Conservation (phyloP, 2,113 vertebrate species). For the Sinocyclocheilus grahami region DNA sequence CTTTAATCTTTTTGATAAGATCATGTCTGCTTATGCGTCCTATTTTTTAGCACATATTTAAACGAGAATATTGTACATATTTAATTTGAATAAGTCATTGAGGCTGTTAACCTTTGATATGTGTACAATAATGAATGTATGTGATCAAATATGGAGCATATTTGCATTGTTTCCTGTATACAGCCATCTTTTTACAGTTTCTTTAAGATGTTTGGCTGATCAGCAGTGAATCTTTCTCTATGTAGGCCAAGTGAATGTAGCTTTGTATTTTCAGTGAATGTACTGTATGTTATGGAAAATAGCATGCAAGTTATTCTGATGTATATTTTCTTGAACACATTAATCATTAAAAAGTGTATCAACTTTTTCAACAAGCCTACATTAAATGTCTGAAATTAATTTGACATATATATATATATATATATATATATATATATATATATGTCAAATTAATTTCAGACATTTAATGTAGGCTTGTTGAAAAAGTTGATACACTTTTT, state of each 20-base stretch:
- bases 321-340: slow-evolving; percentile 32
- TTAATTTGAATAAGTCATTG: not conserved
- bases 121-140: not conserved
- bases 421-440: no score
- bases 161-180: not conserved
- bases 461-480: not conserved
- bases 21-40: not conserved
- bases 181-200: not conserved
- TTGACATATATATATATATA: no score
- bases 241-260: slow-evolving; percentile 24
- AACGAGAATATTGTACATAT: not conserved
- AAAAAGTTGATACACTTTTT: not conserved
- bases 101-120: not conserved
- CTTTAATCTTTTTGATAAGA: not conserved
- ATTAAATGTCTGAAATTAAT: not conserved
- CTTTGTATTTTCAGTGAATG: slow-evolving; percentile 20
- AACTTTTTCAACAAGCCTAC: not conserved
- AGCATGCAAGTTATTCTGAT: slow-evolving; percentile 19
- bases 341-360: slow-evolving; percentile 16
- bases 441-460: not conserved
- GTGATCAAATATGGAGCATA: not conserved
- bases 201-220: slow-evolving; percentile 6
- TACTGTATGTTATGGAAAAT: slow-evolving; percentile 26
- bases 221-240: not conserved
- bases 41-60: not conserved